Base-by-base conservation (phyloP, 64 coral and sea anemone species). In the Stylophora pistillata region DNA sequence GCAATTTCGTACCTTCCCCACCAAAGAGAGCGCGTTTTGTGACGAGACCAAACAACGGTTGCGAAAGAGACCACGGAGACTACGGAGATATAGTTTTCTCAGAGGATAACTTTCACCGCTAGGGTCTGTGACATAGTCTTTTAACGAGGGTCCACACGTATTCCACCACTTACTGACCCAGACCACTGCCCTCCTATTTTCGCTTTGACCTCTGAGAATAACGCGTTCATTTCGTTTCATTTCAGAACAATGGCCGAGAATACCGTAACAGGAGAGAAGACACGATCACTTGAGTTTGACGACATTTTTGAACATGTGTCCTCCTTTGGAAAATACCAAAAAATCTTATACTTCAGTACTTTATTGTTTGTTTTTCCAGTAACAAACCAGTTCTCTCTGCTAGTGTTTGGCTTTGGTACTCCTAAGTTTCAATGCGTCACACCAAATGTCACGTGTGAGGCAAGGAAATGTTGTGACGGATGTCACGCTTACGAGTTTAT, bases 261-360 rank as follows among this genome's bases (percentile, higher is more conserved):
- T 30, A 3, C 13, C 1, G 61, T 11, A 31, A 17, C 78, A 31
- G 55, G 32, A 6, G 29, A 30, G 26, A 18, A 80, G 21, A 60
- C 23, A 15, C 55, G 56, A 0, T 33, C 55, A 28, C 31, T 30
- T 47, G 86, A 77, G 30, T 88, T 77, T 53, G 86, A 88, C 54
- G 58, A 77, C 10, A 59, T 88, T 15, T 88, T 88, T 34, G 21
- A 88, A 29, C 86, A 88, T 30, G 58, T 88, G 32, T 21, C 59
- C n/a, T 90, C 88, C 20, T 90, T 81, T 82, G 88, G 88, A 25
- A 81, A 47, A 57, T 82, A 73, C 66, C 88, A 90, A 29, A 18
- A 60, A 2, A 23, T 82, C 25, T 25, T 90, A 41, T 80, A 71
- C 27, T 55, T 81, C 76, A 21, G 72, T 6, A 54, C 68, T 31